phyloP scores from a whole-genome alignment of 2,113 vertebrate genomes.

The Siphamia tubifer region DNA sequence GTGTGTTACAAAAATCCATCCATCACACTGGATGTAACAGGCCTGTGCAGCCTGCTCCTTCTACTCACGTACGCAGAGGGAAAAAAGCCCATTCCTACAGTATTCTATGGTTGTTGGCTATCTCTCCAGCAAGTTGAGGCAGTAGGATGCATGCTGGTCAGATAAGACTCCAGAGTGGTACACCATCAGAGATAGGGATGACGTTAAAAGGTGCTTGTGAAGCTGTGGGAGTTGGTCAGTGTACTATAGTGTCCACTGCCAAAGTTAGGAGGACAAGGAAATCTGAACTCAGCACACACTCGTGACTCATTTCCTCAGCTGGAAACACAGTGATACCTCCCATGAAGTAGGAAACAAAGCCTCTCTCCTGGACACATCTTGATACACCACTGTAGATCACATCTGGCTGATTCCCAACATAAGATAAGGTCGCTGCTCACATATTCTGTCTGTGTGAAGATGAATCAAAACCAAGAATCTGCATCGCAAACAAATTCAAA shows the following conservation, averaged over 20 bases:
- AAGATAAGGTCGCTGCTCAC: conserved; percentile 21
- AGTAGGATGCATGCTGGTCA: not conserved
- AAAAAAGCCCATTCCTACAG: not conserved
- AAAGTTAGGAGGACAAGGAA: conserved; percentile 69
- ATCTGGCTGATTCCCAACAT: conserved; percentile 27
- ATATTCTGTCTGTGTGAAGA: not conserved
- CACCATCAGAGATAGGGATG: conserved; percentile 26
- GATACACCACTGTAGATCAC: conserved; percentile 26
- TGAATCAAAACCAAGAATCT: conserved; percentile 4
- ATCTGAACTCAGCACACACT: conserved; percentile 61
- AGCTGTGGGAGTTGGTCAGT: conserved; percentile 24
- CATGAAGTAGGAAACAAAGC: conserved; percentile 62
- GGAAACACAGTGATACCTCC: conserved; percentile 70
- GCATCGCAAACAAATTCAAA: not conserved
- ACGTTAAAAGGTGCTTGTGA: conserved; percentile 23
- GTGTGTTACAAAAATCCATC: conserved; percentile 39
- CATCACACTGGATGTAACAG: conserved; percentile 26
- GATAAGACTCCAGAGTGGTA: conserved; percentile 27
- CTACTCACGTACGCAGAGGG: conserved; percentile 1
- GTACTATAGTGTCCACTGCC: conserved; percentile 37
- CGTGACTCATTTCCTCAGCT: conserved; percentile 78
- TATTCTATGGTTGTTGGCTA: not conserved
- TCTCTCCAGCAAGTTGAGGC: conserved; percentile 24
- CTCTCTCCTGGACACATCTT: conserved; percentile 55
- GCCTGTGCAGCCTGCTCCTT: not conserved